phyloP scores from a whole-genome alignment of 2,797 vertebrate genomes.

The Coracias cyanogaster region DNA sequence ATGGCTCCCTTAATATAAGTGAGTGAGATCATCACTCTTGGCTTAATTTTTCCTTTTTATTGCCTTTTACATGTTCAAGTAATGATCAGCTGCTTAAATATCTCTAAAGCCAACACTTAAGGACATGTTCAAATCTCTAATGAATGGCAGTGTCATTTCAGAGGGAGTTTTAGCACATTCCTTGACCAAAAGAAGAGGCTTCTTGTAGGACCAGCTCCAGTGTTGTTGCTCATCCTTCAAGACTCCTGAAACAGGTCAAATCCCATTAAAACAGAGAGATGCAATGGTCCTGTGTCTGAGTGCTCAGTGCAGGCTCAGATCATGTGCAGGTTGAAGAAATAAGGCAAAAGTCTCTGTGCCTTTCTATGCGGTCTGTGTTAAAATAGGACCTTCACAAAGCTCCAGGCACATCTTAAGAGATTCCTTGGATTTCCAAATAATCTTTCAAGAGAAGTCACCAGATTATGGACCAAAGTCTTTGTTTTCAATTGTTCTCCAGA shows the following conservation, averaged over 20 bases:
- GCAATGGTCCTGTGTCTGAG: rapidly evolving
- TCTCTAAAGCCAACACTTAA: constrained; percentile 22
- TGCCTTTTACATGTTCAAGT: constrained; percentile 41
- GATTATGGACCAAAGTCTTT: neutral
- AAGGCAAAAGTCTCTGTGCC: neutral
- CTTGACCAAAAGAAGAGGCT: neutral
- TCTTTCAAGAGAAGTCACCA: neutral
- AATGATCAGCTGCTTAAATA: constrained; percentile 55
- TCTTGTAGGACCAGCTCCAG: neutral
- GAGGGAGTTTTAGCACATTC: neutral
- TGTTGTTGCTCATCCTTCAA: neutral
- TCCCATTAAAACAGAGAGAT: neutral
- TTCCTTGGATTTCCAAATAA: neutral
- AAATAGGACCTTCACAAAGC: neutral
- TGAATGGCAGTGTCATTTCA: constrained; percentile 20
- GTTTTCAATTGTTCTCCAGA: neutral
- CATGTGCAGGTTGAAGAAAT: neutral
- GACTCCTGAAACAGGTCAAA: neutral
- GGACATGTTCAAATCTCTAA: neutral
- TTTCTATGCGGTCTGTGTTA: neutral
- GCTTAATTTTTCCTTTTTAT: constrained; percentile 51
- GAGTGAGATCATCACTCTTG: constrained; percentile 60
- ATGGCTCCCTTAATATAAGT: constrained; percentile 35
- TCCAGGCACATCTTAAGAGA: neutral
- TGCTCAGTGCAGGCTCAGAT: neutral